These are phyloP conservation scores for crab-eating macaque (Macaca fascicularis) DNA, from an alignment of 2,113 vertebrate species.

Conservation along the genomic window T2T-MFA8v1.1 NC_088375.1:216857001-216857500, in stretches of 20 bases:
- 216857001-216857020: background rate
- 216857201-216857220: rapidly evolving
- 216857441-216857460: background rate
- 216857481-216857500: background rate
- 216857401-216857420: background rate
- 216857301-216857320: rapidly evolving
- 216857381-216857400: background rate
- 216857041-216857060: background rate
- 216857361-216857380: rapidly evolving
- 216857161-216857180: background rate
- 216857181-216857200: rapidly evolving
- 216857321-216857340: background rate
- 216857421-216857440: background rate
- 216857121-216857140: background rate
- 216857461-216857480: background rate
- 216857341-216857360: background rate
- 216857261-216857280: rapidly evolving
- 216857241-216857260: background rate
- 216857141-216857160: background rate
- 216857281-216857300: background rate
- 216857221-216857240: background rate
- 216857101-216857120: background rate
- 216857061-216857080: slow-evolving; percentile 35
- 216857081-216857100: background rate
- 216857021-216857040: background rate